Percentiles rank a stretch among this genome's conserved stretches.
Conservation (phyloP, 2,797 vertebrate genomes). For the Hypotaenidia philippensis region DNA sequence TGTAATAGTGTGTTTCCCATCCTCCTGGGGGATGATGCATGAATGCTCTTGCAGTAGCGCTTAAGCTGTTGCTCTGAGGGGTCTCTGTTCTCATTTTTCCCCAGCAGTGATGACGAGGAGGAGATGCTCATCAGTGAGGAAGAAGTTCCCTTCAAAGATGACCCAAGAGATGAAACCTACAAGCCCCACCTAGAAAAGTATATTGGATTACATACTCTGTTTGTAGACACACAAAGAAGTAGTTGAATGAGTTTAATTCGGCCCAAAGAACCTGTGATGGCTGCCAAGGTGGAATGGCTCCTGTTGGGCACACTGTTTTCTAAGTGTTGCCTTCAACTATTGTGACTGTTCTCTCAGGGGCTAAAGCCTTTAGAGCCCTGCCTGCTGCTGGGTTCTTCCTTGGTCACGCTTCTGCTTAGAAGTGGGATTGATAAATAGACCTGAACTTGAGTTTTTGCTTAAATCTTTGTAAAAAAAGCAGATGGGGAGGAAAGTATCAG, state of each 20-base stretch:
- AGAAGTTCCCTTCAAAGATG: constrained; percentile 94
- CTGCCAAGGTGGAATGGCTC: neutral
- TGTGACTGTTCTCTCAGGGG: neutral
- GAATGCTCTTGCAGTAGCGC: neutral
- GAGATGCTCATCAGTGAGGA: constrained; percentile 93
- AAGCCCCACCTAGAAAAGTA: constrained; percentile 92
- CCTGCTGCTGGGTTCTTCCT: neutral
- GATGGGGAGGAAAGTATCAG: neutral
- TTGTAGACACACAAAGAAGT: neutral
- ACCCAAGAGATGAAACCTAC: constrained; percentile 96
- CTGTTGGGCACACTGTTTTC: neutral
- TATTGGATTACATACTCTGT: neutral
- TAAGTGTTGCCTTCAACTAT: neutral
- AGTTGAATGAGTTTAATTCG: neutral
- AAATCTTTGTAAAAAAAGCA: neutral
- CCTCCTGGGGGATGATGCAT: neutral
- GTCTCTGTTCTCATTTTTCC: neutral
- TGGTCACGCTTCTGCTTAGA: neutral
- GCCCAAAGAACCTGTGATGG: neutral
- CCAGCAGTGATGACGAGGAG: constrained; percentile 86
- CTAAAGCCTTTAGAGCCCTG: neutral
- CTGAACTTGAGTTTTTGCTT: neutral
- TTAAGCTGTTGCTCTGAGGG: neutral
- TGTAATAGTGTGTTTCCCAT: neutral
- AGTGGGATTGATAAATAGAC: neutral